phyloP scores from a whole-genome alignment of 2,888 invertebrate species.

The Linnaemya vulpina region DNA sequence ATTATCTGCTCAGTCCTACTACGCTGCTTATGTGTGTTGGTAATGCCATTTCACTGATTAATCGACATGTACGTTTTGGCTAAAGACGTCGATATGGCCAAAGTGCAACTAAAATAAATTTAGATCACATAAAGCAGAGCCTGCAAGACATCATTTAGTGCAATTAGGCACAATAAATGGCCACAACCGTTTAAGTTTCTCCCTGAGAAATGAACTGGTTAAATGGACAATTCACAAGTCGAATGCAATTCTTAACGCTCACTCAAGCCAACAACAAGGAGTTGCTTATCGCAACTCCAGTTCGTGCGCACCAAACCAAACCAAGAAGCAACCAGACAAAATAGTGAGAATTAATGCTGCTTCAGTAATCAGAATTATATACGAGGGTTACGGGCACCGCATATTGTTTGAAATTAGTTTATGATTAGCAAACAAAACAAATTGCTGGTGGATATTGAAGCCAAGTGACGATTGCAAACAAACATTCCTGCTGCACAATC shows the following conservation, averaged over 20 bases:
- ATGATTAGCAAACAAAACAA: slow-evolving; percentile 70
- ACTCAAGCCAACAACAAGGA: slow-evolving; percentile 9
- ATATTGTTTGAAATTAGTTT: slow-evolving; percentile 68
- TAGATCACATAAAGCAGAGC: not conserved
- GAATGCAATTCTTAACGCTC: slow-evolving; percentile 46
- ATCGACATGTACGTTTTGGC: slow-evolving; percentile 14
- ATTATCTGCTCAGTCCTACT: not conserved
- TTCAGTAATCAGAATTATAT: slow-evolving; percentile 45
- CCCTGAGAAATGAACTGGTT: slow-evolving; percentile 38
- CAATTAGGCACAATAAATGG: slow-evolving; percentile 83
- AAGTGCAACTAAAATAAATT: slow-evolving; percentile 26
- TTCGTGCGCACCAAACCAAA: slow-evolving; percentile 5
- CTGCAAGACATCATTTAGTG: slow-evolving; percentile 78
- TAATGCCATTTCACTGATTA: slow-evolving; percentile 27
- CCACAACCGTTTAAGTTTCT: slow-evolving; percentile 74
- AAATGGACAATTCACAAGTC: slow-evolving; percentile 63
- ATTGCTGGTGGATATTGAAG: slow-evolving; percentile 43
- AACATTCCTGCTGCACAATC: slow-evolving; percentile 10
- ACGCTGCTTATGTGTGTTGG: not conserved
- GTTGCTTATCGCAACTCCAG: slow-evolving; percentile 2
- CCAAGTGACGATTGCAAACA: slow-evolving; percentile 32
- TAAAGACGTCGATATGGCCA: slow-evolving; percentile 21
- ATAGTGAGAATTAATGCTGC: slow-evolving; percentile 66
- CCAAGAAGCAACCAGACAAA: slow-evolving; percentile 17
- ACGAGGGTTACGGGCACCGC: slow-evolving; percentile 9